Evolutionary conservation across 2,113 vertebrate genomes (phyloP), one percentile per base, ranked within the genome.

Genomic region (Struthidea cinerea): DNA sequence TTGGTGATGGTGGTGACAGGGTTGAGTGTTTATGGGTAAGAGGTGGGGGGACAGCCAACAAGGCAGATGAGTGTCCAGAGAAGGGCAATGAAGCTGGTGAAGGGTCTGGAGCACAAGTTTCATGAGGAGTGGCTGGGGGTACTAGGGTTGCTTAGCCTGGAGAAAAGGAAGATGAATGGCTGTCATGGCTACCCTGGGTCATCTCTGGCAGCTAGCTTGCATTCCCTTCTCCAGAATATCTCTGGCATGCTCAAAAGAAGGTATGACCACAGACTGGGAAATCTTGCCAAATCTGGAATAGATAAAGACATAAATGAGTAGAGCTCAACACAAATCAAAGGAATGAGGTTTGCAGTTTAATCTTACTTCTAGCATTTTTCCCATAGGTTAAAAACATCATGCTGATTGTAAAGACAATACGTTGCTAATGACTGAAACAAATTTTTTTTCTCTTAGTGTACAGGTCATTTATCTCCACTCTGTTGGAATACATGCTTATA

Each of bases 31-130:
- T 35, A 6, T 35, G 24, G 53, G 11, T 41, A 1, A 55, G 70
- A 41, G 12, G 0, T 18, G 8, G 21, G 24, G 20, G 5, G 6
- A 53, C 61, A n/a, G 55, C 63, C 30, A 41, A 0, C 16, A 13
- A 27, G 15, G 41, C 35, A 69, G 21, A 3, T 18, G 17, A 0
- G 0, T 16, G 41, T 27, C 63, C 41, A 61, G 55, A 32, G 55
- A 35, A 47, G 47, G 30, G 28, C 63, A 61, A 4, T 8, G 17
- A 68, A 27, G 11, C 30, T 61, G 61, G 24, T 18, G n/a, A 35
- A 27, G 55, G 47, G 21, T 35, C 26, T 69, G 70, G 41, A 47
- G 21, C 47, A 35, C 4, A 19, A 42, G 35, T 14, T 26, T 35
- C 41, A 13, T 9, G 55, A 55, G 26, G 41, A 32, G 17, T 21